Base-by-base conservation (phyloP, 2,113 vertebrate species). In the Progne subis region DNA sequence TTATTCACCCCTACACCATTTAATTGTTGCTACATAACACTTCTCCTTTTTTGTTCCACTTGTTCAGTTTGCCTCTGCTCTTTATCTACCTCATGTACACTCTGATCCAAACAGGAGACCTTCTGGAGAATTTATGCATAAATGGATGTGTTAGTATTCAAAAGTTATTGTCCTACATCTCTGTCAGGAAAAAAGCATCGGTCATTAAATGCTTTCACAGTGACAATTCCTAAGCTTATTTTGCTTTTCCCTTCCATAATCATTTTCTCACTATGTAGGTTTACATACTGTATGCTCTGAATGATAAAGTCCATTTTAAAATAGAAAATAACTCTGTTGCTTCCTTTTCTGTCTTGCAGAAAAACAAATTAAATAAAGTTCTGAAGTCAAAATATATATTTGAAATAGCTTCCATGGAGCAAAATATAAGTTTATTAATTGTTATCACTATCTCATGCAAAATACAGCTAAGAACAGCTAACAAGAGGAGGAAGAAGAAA, bases 41-140 rank as follows among this genome's bases (percentile, higher is more conserved):
- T 95, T 60, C 32, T 89, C 60, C 37, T 96, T 69, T 52, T 96
- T 72, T 76, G 67, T 60, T 69, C 21, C n/a, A 98, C 72, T 13
- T 96, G 70, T 78, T 97, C 91, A 64, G 70, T 95, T 67, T 50
- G 79, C 71, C 88, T 82, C 74, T 98, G 94, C n/a, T 95, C 79
- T 69, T 41, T 65, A 67, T 96, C 91, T 79, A 97, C 46, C 16
- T 95, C 68, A 18, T 95, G 49, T 65, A 97, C 61, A 53, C 80
- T 86, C 32, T 89, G 37, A 21, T 74, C 61, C 61, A 98, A 87
- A 55, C 18, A 46, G 44, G 53, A 89, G 21, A 98, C 70, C 75
- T 71, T 85, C 98, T 98, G 71, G 6, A 95, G 72, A 92, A 96
- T 94, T 93, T 24, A 77, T 69, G 25, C 5, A 79, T 19, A 88